A percentile compares a stretch with the other conserved stretches of the same genome.
Conservation (phyloP, 1,140 invertebrate species). For the Megathymus violae region DNA sequence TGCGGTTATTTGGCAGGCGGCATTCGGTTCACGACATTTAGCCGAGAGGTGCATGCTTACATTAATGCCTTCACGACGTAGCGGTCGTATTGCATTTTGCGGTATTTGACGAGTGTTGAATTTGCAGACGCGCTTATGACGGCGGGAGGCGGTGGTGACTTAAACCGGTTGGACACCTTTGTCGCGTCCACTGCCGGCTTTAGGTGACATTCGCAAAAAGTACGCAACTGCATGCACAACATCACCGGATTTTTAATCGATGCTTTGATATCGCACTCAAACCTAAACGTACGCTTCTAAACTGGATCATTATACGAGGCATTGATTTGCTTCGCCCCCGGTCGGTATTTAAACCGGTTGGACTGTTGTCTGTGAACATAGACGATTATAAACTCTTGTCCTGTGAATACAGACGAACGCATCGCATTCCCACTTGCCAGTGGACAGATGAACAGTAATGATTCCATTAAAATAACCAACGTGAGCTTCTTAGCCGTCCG, state of each 20-base stretch:
- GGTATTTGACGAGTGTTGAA: conserved; percentile 78
- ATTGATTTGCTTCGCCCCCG: conserved; percentile 55
- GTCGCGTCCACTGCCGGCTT: conserved; percentile 67
- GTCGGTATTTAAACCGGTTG: conserved; percentile 64
- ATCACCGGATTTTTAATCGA: conserved; percentile 63
- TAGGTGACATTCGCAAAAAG: conserved; percentile 80
- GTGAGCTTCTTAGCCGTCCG: conserved; percentile 31
- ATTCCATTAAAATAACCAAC: conserved; percentile 50
- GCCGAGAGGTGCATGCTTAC: conserved; percentile 41
- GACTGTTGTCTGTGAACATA: conserved; percentile 51
- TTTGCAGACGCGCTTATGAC: conserved; percentile 77
- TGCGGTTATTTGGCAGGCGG: conserved; percentile 26
- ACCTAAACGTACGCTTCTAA: conserved; percentile 51
- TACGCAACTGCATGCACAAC: conserved; percentile 64
- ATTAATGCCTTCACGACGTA: conserved; percentile 38
- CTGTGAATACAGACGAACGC: conserved; percentile 51
- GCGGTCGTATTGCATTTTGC: too few relatives aligned
- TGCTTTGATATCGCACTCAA: conserved; percentile 53
- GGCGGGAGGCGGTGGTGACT: conserved; percentile 64
- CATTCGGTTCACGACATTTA: conserved; percentile 41
- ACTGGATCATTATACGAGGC: conserved; percentile 56
- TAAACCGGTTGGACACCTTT: conserved; percentile 80
- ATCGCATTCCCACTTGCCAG: conserved; percentile 55
- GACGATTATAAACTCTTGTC: conserved; percentile 52
- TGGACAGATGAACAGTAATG: conserved; percentile 44